A percentile compares a stretch with the other conserved stretches of the same genome.
These are phyloP conservation scores for Aphrophora alni DNA, from an alignment of 2,888 invertebrate species.

Conservation along the genomic window DNA sequence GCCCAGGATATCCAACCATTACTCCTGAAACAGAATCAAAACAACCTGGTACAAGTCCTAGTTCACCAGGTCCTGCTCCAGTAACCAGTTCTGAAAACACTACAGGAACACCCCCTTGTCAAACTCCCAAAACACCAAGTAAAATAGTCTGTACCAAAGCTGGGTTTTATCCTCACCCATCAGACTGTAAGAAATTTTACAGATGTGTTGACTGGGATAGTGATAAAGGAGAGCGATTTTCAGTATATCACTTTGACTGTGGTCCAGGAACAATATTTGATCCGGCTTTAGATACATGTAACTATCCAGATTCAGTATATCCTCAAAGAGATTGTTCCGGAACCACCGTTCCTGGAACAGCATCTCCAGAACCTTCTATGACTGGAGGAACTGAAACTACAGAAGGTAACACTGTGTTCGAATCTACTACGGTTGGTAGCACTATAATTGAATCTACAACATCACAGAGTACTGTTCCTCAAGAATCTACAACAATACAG, in stretches of 20 bases:
- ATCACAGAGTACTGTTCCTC: constrained; percentile 3
- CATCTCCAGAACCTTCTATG: constrained; percentile 10
- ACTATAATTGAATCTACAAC: constrained; percentile 19
- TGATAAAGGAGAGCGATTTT: constrained; percentile 62
- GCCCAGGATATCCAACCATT: constrained; percentile 3
- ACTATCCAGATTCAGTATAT: constrained; percentile 69
- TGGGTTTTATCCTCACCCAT: constrained; percentile 73
- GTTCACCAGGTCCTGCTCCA: no score
- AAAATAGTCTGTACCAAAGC: constrained; percentile 63
- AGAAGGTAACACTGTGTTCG: constrained; percentile 14
- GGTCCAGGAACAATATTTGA: constrained; percentile 76
- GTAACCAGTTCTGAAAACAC: constrained; percentile 32
- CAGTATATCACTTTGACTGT: constrained; percentile 71
- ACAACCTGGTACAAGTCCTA: constrained; percentile 31
- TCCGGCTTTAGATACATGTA: constrained; percentile 69
- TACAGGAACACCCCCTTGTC: constrained; percentile 37
- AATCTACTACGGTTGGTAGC: background rate
- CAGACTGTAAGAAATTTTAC: constrained; percentile 77
- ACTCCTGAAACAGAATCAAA: background rate
- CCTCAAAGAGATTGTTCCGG: constrained; percentile 58
- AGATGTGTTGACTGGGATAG: constrained; percentile 74
- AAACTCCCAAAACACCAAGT: constrained; percentile 44
- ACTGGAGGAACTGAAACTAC: constrained; percentile 24
- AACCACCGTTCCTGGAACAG: constrained; percentile 35
- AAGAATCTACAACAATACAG: constrained; percentile 7